These are phyloP conservation scores for Dipodomys stephensi DNA, from an alignment of 2,113 vertebrate species.

Conservation along the genomic window DNA sequence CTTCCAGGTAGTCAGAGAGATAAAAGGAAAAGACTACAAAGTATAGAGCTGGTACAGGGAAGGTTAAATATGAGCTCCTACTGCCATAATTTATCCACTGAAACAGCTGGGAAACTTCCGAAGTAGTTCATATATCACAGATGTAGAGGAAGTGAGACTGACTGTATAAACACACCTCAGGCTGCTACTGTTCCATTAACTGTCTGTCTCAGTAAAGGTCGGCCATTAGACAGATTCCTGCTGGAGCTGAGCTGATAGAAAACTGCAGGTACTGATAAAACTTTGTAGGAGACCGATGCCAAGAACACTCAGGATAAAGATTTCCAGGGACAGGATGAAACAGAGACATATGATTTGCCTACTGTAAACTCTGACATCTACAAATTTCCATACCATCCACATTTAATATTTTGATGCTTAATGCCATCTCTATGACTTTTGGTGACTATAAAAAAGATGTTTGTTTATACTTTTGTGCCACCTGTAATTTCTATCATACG, in stretches of 20 bases:
- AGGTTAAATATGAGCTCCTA: slow-evolving; percentile 87
- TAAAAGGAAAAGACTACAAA: slow-evolving; percentile 81
- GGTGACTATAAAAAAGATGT: not conserved
- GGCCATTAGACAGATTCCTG: slow-evolving; percentile 80
- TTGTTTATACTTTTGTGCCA: not conserved
- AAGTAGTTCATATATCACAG: slow-evolving; percentile 89
- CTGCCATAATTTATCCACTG: slow-evolving; percentile 86
- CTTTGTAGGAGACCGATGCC: slow-evolving; percentile 46
- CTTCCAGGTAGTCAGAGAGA: slow-evolving; percentile 74
- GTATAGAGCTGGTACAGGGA: slow-evolving; percentile 74
- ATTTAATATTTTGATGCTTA: not conserved
- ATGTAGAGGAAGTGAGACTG: slow-evolving; percentile 76
- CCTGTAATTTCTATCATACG: not conserved
- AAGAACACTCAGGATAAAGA: slow-evolving; percentile 36
- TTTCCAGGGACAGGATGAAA: not conserved
- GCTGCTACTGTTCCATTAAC: slow-evolving; percentile 84
- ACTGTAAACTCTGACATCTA: not conserved
- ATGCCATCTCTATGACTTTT: not conserved
- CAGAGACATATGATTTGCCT: not conserved
- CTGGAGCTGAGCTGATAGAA: slow-evolving; percentile 72
- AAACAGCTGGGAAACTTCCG: slow-evolving; percentile 86
- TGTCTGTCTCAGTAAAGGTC: slow-evolving; percentile 71
- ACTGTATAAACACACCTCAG: slow-evolving; percentile 87
- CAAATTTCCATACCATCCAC: accelerated
- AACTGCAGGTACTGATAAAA: slow-evolving; percentile 69